A percentile compares a stretch with the other conserved stretches of the same genome.
These are phyloP conservation scores for Dipodomys stephensi DNA, from an alignment of 2,113 vertebrate species.

Conservation along the genomic window DNA sequence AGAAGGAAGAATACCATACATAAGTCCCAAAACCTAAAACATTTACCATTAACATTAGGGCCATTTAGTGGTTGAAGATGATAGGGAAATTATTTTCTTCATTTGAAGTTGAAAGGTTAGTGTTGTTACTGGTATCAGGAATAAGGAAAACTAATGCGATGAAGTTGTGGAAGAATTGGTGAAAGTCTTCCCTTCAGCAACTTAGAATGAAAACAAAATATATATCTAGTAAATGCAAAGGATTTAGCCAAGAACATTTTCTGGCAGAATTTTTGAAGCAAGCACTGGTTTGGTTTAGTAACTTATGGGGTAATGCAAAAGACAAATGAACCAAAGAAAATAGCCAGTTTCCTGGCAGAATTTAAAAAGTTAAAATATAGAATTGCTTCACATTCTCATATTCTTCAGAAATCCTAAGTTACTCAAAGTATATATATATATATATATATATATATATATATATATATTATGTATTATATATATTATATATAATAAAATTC, in stretches of 20 bases:
- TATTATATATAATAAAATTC: too few relatives aligned
- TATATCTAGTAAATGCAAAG: background rate
- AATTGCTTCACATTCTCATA: background rate
- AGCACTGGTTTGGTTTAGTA: slow-evolving; percentile 15
- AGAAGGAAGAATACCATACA: background rate
- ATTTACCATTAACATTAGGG: background rate
- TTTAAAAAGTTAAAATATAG: slow-evolving; percentile 15
- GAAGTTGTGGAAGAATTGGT: background rate
- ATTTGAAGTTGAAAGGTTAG: background rate
- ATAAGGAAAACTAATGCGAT: too few relatives aligned
- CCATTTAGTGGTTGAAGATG: background rate
- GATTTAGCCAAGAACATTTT: slow-evolving; percentile 41
- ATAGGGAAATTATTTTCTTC: background rate
- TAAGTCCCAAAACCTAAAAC: background rate
- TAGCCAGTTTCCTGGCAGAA: slow-evolving; percentile 9
- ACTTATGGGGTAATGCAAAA: background rate
- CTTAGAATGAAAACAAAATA: background rate
- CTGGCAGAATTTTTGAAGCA: slow-evolving; percentile 22
- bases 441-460: too few relatives aligned
- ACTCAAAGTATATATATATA: too few relatives aligned
- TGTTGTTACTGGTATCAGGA: background rate
- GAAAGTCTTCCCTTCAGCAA: background rate
- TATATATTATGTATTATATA: too few relatives aligned
- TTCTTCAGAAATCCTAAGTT: too few relatives aligned
- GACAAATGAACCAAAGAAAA: slow-evolving; percentile 46